These are phyloP conservation scores for Drosophila kurseongensis DNA, from an alignment of 1,140 invertebrate genomes.

Conservation along the genomic window DNA sequence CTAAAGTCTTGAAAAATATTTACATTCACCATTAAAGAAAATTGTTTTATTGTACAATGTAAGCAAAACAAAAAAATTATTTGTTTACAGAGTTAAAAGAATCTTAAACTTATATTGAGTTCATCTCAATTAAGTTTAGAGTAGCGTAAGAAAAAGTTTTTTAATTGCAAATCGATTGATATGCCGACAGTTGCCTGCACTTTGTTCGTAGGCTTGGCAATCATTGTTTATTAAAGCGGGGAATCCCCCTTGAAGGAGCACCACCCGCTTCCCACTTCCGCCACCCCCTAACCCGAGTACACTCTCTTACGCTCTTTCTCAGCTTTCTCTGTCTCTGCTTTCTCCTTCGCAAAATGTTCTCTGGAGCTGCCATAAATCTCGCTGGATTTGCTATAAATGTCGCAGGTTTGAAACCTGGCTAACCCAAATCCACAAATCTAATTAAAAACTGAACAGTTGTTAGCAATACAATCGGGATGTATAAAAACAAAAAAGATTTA, in stretches of 20 bases:
- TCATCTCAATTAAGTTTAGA: no score
- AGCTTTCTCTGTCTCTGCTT: neutral
- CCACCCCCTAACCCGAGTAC: neutral
- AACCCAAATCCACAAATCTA: neutral
- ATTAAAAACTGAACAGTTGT: no score
- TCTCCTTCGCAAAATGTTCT: conserved; percentile 9
- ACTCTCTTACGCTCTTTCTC: conserved; percentile 12
- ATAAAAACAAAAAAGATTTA: neutral
- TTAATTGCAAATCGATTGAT: conserved; percentile 1
- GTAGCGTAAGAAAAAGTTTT: neutral
- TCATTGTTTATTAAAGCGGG: conserved; percentile 11
- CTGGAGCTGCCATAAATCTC: conserved; percentile 42
- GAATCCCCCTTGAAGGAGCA: neutral
- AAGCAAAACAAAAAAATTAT: no score
- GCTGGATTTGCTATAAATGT: conserved; percentile 53
- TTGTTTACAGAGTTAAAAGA: no score
- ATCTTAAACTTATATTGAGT: no score
- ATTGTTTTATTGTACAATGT: no score
- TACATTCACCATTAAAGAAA: no score
- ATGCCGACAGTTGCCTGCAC: neutral
- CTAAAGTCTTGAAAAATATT: no score
- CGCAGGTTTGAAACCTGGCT: conserved; percentile 58
- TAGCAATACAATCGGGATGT: no score
- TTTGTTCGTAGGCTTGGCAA: conserved; percentile 3
- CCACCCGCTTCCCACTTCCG: neutral